phyloP scores from a whole-genome alignment of 2,888 invertebrate genomes.

The Mythimna vitellina region DNA sequence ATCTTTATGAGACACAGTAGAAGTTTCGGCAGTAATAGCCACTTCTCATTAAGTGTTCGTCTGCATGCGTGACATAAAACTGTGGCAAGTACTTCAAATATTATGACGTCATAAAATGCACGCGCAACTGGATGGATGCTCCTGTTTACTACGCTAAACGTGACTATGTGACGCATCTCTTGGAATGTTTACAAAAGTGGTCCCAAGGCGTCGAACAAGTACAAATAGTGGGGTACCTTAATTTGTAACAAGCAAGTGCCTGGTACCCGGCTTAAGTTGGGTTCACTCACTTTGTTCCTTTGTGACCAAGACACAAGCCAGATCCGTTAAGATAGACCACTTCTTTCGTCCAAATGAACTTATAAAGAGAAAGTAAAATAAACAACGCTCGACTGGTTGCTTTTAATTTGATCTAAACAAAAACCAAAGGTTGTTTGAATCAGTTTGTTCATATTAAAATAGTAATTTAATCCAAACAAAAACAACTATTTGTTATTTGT shows the following conservation, averaged over 20 bases:
- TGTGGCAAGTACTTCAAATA: slow-evolving; percentile 25
- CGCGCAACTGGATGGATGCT: slow-evolving; percentile 21
- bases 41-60: slow-evolving; percentile 57
- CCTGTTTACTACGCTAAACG: slow-evolving; percentile 23
- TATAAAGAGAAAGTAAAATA: no score
- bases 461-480: neutral
- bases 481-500: no score
- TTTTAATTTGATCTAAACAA: no score
- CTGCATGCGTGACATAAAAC: slow-evolving; percentile 56
- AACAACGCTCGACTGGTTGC: no score
- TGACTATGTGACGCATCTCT: neutral
- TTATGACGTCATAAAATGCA: slow-evolving; percentile 63
- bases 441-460: neutral
- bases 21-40: slow-evolving; percentile 41
- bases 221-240: neutral
- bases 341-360: no score
- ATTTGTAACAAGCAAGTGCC: neutral
- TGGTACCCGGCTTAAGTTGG: neutral
- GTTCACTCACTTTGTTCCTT: no score
- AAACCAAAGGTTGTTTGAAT: no score
- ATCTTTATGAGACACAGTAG: slow-evolving; percentile 30
- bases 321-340: no score
- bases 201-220: neutral
- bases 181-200: neutral
- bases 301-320: no score